Conservation (phyloP, 2,113 vertebrate genomes). For the Ammospiza caudacuta region DNA sequence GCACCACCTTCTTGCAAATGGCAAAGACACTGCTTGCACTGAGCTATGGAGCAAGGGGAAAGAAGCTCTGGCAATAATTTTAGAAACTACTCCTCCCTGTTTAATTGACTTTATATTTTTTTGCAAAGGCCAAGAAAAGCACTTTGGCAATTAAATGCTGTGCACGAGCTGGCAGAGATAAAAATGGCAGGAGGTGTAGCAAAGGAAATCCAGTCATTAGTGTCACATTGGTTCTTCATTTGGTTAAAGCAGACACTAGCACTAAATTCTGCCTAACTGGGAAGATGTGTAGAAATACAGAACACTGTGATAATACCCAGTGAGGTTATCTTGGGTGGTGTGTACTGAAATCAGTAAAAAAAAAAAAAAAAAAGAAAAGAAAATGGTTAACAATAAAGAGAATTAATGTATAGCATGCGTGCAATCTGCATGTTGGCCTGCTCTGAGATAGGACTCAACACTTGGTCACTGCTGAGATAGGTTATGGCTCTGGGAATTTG, state of each 20-base stretch:
- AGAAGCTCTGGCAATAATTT: neutral
- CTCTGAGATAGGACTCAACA: neutral
- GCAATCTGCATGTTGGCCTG: neutral
- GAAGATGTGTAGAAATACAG: neutral
- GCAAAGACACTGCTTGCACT: neutral
- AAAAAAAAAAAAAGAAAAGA: neutral
- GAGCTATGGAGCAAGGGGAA: neutral
- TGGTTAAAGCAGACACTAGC: neutral
- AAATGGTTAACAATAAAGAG: neutral
- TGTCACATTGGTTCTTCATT: neutral
- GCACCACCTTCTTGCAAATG: neutral
- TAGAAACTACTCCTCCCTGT: neutral
- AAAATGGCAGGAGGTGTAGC: neutral
- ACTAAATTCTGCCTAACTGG: neutral
- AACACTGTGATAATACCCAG: neutral
- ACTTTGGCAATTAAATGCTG: neutral
- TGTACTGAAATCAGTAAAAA: neutral
- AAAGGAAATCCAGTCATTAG: neutral
- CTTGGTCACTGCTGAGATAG: neutral
- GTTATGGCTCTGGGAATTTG: neutral
- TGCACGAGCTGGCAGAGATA: neutral
- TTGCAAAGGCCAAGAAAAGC: neutral
- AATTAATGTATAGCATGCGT: accelerated
- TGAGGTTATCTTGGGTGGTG: neutral
- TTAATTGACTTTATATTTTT: neutral